These are phyloP conservation scores for Monodelphis domestica DNA, from an alignment of 2,797 vertebrate species.

Conservation along the genomic window DNA sequence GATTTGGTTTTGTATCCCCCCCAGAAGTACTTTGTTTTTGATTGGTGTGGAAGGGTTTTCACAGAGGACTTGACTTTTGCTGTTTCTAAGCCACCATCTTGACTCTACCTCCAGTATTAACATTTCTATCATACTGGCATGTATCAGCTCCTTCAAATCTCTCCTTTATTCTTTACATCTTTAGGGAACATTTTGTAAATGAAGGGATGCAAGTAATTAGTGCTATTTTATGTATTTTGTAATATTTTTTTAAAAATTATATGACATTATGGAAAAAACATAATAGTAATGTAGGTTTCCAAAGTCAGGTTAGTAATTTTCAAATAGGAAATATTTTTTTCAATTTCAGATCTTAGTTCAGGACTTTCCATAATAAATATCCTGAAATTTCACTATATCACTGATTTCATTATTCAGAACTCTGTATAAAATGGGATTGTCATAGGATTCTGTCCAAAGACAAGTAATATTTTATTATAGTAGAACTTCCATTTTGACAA, in stretches of 20 bases:
- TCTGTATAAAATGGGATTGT: neutral
- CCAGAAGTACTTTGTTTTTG: too few relatives aligned
- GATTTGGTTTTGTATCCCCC: too few relatives aligned
- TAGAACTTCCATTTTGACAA: neutral
- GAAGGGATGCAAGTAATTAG: neutral
- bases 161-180: neutral
- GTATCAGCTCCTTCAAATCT: neutral
- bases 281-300: neutral
- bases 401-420: neutral
- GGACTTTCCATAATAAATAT: neutral
- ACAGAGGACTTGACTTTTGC: too few relatives aligned
- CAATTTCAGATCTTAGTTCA: neutral
- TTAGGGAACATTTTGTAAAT: neutral
- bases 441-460: neutral
- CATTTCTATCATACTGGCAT: neutral
- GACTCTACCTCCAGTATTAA: too few relatives aligned
- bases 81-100: too few relatives aligned
- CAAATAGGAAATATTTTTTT: neutral
- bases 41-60: too few relatives aligned
- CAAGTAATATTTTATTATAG: neutral
- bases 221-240: neutral
- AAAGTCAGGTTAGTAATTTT: neutral
- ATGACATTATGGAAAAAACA: neutral
- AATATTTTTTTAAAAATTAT: neutral
- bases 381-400: neutral